phyloP scores from a whole-genome alignment of 2,888 invertebrate species.

The Julus scanicus region DNA sequence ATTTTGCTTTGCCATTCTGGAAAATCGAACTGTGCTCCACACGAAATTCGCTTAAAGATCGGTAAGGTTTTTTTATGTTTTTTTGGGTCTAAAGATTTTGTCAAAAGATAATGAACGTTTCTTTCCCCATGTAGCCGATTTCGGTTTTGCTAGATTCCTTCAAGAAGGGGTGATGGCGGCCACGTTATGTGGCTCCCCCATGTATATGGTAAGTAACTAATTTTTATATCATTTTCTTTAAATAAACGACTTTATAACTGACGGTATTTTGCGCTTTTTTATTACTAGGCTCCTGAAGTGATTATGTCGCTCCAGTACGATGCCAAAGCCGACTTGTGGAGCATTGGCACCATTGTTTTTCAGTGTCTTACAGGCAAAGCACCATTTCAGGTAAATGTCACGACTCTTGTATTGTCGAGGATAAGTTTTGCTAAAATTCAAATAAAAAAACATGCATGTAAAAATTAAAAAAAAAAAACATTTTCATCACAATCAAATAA shows the following conservation, averaged over 20 bases:
- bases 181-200: conserved; percentile 98
- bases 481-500: no score
- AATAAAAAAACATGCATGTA: no score
- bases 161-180: conserved; percentile 99
- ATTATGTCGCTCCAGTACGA: conserved; percentile 99
- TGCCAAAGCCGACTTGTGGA: conserved; percentile 99
- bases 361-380: conserved; percentile 99
- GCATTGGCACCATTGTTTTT: conserved; percentile 97
- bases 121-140: conserved; percentile 81
- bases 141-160: conserved; percentile 98
- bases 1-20: conserved; percentile 90
- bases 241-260: neutral
- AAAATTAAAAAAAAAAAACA: no score
- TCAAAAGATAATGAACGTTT: conserved; percentile 53
- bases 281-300: conserved; percentile 90
- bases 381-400: conserved; percentile 75
- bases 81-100: neutral
- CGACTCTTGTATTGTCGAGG: neutral
- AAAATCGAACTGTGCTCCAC: conserved; percentile 76
- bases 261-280: neutral
- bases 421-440: neutral
- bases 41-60: conserved; percentile 93
- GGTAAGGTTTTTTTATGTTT: conserved; percentile 70
- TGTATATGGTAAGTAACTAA: conserved; percentile 89
- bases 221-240: neutral